Conservation (phyloP, 92 coral and sea anemone genomes). For the Hydrozoanthus gracilis region DNA sequence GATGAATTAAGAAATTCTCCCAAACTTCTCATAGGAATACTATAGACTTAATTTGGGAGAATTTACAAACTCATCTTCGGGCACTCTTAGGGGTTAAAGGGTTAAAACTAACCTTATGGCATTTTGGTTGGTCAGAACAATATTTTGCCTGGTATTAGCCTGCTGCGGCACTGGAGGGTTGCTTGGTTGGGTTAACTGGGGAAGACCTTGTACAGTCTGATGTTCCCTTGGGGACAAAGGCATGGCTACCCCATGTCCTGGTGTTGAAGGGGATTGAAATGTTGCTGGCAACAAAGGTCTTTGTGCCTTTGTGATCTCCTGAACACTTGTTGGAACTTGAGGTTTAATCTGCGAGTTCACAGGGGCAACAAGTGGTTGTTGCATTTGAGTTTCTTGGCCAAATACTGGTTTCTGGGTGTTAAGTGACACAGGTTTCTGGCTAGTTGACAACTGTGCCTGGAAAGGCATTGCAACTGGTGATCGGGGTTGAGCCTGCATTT, state of each 20-base stretch:
- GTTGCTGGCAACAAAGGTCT: constrained; percentile 6
- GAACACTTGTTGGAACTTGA: constrained; percentile 12
- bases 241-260: background rate
- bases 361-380: background rate
- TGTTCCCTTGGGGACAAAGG: constrained; percentile 28
- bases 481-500: constrained; percentile 3
- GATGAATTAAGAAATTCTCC: too few relatives aligned
- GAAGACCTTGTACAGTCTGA: background rate
- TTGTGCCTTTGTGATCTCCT: constrained; percentile 20
- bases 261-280: background rate
- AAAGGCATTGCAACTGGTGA: constrained; percentile 15
- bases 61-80: too few relatives aligned
- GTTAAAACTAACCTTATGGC: constrained; percentile 21
- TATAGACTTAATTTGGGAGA: too few relatives aligned
- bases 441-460: constrained; percentile 12
- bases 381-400: background rate
- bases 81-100: background rate
- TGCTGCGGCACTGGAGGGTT: background rate
- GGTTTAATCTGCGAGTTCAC: constrained; percentile 8
- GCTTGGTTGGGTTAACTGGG: background rate
- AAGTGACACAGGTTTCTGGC: constrained; percentile 23
- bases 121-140: constrained; percentile 12
- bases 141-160: background rate
- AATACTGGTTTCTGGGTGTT: constrained; percentile 11
- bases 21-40: too few relatives aligned